Evolutionary conservation across 1,140 invertebrate genomes (phyloP), one percentile per base, ranked within the genome.

Genomic region (Lasioglossum baleicum): DNA sequence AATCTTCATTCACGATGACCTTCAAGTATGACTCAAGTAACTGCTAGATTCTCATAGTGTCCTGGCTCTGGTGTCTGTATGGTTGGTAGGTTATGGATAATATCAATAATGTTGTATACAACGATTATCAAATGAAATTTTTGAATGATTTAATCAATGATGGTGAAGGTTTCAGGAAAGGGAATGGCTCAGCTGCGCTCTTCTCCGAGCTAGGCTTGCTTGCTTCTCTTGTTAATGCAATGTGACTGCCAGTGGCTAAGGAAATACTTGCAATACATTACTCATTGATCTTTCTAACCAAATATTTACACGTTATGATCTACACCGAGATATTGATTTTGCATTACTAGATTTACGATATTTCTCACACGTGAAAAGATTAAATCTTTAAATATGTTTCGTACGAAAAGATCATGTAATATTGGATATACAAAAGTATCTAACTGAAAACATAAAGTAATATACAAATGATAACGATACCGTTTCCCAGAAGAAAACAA

Each of bases 31-130:
- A 90, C 83, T 91, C 85, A 88, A 90, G 83, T 87, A 89, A 91
- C 91, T 89, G 90, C 90, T 92, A 90, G 87, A 91, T 87, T 92
- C 90, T 92, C 91, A 86, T 91, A 92, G 89, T 92, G 90, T 93
- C 92, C 92, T 93, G 91, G 91, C 91, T 91, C 92, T 92, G 92
- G 90, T 92, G 91, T 92, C 90, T 89, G 90, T 93, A 92, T 92
- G 80, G 90, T 92, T 89, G 88, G 85, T 91, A 89, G 86, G 89
- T 91, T 86, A 90, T 89, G 88, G 87, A 89, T 90, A 87, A 83
- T 91, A 92, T 90, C 88, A 90, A 91, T 90, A 91, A 92, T 89
- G 89, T 87, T 88, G 83, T 89, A 90, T 86, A 91, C 75, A 90
- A 90, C 83, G 72, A 87, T 88, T 87, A 91, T 86, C 81, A 90